These are phyloP conservation scores for Synanthedon vespiformis DNA, from an alignment of 2,888 invertebrate genomes.

Conservation along the genomic window DNA sequence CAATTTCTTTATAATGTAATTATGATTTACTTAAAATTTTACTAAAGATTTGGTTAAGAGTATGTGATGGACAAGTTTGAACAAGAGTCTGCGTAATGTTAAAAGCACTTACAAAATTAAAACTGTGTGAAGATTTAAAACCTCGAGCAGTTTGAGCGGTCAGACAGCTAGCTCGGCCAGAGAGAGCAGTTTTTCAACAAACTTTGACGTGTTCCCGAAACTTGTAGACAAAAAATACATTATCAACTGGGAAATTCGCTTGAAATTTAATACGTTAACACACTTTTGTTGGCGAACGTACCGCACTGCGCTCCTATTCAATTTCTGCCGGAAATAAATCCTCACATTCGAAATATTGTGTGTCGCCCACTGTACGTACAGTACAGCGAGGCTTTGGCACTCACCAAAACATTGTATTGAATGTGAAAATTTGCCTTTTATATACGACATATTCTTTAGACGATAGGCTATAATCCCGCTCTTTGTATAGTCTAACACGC, in stretches of 20 bases:
- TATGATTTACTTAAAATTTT: too few species aligned
- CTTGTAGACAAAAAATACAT: not conserved
- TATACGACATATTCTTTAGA: not conserved
- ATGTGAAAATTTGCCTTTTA: constrained; percentile 1
- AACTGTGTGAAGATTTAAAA: not conserved
- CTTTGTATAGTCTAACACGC: not conserved
- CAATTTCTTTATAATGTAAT: too few species aligned
- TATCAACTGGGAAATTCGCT: constrained; percentile 1
- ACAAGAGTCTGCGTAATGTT: not conserved
- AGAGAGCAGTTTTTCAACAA: not conserved
- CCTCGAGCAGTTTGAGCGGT: not conserved
- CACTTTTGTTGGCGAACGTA: constrained; percentile 9
- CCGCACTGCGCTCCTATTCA: constrained; percentile 20
- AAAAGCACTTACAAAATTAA: not conserved
- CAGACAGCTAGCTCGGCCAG: not conserved
- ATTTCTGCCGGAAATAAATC: constrained; percentile 35
- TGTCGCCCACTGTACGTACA: constrained; percentile 6
- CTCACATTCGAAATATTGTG: constrained; percentile 28
- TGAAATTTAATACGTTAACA: constrained; percentile 13
- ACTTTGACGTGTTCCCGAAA: not conserved
- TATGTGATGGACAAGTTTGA: not conserved
- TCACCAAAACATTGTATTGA: constrained; percentile 1
- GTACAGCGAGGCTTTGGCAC: not conserved
- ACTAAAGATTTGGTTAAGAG: too few species aligned
- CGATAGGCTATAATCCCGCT: not conserved